phyloP scores from a whole-genome alignment of 2,888 invertebrate species.

The Camptogramma bilineatum region DNA sequence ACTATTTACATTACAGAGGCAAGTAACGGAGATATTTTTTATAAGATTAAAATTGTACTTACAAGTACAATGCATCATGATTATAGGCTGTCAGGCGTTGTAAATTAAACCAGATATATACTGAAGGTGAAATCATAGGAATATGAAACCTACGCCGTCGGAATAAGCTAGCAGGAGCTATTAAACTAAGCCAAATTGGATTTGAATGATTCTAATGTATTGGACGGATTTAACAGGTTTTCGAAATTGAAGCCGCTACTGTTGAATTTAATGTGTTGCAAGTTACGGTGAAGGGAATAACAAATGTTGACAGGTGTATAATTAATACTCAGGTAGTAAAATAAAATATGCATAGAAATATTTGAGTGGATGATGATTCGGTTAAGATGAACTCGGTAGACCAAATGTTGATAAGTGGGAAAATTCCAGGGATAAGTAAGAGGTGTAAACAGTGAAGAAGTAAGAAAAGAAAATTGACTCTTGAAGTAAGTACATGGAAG shows the following conservation, averaged over 20 bases:
- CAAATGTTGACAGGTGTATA: slow-evolving; percentile 37
- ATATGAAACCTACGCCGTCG: slow-evolving; percentile 37
- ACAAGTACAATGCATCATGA: slow-evolving; percentile 59
- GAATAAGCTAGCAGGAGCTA: slow-evolving; percentile 40
- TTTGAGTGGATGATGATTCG: slow-evolving; percentile 4
- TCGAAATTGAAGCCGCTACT: slow-evolving; percentile 51
- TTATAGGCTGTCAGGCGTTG: slow-evolving; percentile 57
- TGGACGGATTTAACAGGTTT: slow-evolving; percentile 52
- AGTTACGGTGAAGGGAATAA: slow-evolving; percentile 36
- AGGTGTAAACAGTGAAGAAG: too few relatives aligned
- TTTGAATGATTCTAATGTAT: slow-evolving; percentile 55
- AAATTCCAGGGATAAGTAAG: not conserved
- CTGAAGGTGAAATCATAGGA: slow-evolving; percentile 28
- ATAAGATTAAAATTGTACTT: slow-evolving; percentile 54
- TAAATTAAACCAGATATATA: slow-evolving; percentile 52
- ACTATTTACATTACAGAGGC: slow-evolving; percentile 50
- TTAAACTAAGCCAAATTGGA: slow-evolving; percentile 51
- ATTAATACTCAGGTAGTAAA: slow-evolving; percentile 31
- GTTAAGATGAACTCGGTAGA: not conserved
- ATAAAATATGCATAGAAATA: slow-evolving; percentile 31
- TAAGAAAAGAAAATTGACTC: too few relatives aligned
- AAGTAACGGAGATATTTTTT: slow-evolving; percentile 55
- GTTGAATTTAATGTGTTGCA: slow-evolving; percentile 36
- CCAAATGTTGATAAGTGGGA: not conserved
- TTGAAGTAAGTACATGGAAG: too few relatives aligned